phyloP scores from a whole-genome alignment of 2,797 vertebrate species.

The Lepilemur ruficaudatus region DNA sequence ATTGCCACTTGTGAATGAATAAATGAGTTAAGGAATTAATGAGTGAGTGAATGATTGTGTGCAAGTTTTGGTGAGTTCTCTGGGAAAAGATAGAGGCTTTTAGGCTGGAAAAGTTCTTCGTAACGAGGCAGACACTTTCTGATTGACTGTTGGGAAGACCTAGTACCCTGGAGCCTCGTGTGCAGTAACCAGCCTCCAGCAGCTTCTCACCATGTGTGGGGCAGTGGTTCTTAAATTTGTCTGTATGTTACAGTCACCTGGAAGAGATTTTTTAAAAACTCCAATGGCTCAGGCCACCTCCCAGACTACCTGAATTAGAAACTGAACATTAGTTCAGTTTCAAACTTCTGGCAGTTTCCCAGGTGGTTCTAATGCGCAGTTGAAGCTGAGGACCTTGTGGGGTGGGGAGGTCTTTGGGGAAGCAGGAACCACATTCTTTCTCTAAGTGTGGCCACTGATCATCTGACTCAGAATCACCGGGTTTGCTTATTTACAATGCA shows the following conservation, averaged over 20 bases:
- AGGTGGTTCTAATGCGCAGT: neutral
- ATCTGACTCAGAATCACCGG: neutral
- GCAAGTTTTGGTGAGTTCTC: neutral
- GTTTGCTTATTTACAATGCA: neutral
- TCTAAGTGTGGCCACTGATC: neutral
- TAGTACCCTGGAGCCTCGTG: neutral
- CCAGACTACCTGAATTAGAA: neutral
- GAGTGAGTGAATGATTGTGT: neutral
- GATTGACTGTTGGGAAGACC: neutral
- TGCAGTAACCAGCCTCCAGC: neutral
- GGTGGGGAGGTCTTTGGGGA: rapidly evolving
- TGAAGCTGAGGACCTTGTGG: neutral
- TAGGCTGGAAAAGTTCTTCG: neutral
- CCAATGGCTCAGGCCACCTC: neutral
- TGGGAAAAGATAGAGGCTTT: neutral
- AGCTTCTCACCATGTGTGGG: neutral
- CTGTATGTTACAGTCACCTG: neutral
- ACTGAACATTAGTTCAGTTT: neutral
- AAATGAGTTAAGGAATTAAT: neutral
- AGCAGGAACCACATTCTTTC: neutral
- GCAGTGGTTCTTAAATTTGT: neutral
- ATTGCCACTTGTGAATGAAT: neutral
- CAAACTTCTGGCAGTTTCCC: neutral
- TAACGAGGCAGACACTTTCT: neutral
- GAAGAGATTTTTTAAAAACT: neutral